These are phyloP conservation scores for Trissolcus basalis DNA, from an alignment of 1,140 invertebrate genomes.

Conservation along the genomic window DNA sequence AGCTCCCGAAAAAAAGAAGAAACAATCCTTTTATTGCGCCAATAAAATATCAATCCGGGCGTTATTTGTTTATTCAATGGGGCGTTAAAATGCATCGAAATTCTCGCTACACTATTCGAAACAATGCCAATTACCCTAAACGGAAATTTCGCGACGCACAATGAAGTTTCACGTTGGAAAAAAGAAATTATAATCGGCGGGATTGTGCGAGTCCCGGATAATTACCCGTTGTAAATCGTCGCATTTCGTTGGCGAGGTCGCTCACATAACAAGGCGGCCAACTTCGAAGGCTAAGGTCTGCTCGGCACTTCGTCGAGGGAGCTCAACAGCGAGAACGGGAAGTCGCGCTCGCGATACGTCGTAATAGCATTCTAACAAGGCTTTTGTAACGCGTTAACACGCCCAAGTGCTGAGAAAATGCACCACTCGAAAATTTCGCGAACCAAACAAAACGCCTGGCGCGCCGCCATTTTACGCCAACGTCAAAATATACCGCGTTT, in stretches of 20 bases:
- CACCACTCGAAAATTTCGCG: constrained; percentile 8
- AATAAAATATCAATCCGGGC: background rate
- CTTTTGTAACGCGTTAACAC: constrained; percentile 46
- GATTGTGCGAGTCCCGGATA: constrained; percentile 30
- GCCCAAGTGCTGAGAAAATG: constrained; percentile 38
- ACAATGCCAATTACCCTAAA: constrained; percentile 18
- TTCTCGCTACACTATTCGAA: too few relatives aligned
- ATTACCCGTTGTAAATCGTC: constrained; percentile 43
- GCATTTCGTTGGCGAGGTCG: constrained; percentile 44
- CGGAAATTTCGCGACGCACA: constrained; percentile 3
- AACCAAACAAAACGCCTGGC: constrained; percentile 19
- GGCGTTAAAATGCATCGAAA: constrained; percentile 7
- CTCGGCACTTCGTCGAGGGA: constrained; percentile 11
- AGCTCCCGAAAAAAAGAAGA: constrained; percentile 1
- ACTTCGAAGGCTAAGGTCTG: constrained; percentile 47
- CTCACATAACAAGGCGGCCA: constrained; percentile 40
- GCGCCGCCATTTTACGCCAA: constrained; percentile 20
- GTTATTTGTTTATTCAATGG: constrained; percentile 12
- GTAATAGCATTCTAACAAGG: constrained; percentile 46
- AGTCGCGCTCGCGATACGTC: constrained; percentile 30
- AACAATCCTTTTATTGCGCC: background rate
- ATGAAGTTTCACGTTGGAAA: constrained; percentile 2
- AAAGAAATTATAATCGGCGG: background rate
- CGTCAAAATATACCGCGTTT: constrained; percentile 1
- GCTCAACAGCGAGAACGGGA: constrained; percentile 30